Base-by-base conservation (phyloP, 2,797 vertebrate genomes). In the Anolis apletophallus region DNA sequence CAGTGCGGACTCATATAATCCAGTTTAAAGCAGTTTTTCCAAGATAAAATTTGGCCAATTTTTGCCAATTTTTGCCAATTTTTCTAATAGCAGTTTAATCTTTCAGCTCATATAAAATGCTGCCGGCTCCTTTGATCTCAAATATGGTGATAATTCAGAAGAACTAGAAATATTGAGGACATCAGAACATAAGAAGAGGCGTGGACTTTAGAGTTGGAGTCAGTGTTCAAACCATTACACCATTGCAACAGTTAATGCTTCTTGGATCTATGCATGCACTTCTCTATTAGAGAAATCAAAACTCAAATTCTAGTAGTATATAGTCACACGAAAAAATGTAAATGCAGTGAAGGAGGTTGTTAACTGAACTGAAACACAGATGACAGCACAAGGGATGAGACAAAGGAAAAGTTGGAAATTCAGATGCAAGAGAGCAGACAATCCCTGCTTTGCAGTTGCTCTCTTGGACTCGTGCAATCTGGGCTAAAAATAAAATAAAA, bases 371-470 rank as follows among this genome's bases (percentile, higher is more conserved):
- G n/a, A 67, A 80, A 10, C n/a, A 64, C 11, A 26, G 36, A 81
- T 59, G 84, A 40, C 23, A 73, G 88, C 72, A 57, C 61, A 26
- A 76, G 76, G 83, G 83, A 68, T 9, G 50, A 82, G 0, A 54
- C 90, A 54, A 83, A 26, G 32, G 82, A 84, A 59, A 17, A 54
- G 64, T 75, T 93, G 81, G 52, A 88, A 81, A 54, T 69, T 88
- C 34, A 71, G 9, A 87, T 89, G 81, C 91, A 87, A 91, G 90
- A 91, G 79, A 86, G 46, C 64, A 3, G 64, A 50, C 61, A 88
- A 64, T 85, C 89, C 72, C 54, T 36, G n/a, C 75, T 9, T 90
- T 94, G 86, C 91, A 91, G 93, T 93, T 94, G 88, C 89, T 84
- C 86, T 88, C 89, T 86, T 86, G 64, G 80, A 84, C 82, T 91